Evolutionary conservation across 2,113 vertebrate genomes (phyloP).

Genomic region (Capricornis sumatraensis): DNA sequence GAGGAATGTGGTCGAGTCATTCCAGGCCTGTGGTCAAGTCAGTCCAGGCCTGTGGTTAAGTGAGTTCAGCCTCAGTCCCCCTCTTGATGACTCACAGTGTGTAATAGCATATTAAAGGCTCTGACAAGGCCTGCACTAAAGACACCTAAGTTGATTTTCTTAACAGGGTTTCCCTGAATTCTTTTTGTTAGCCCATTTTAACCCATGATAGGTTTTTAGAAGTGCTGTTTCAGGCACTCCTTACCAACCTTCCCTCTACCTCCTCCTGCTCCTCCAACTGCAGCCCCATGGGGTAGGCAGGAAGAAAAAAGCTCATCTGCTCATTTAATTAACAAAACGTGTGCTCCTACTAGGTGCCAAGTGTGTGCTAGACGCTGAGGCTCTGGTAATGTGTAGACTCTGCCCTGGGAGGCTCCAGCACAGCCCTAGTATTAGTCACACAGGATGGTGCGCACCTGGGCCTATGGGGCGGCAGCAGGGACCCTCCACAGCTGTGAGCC

Average conservation of each 20-base stretch:
- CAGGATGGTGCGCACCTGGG: neutral
- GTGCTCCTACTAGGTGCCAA: neutral
- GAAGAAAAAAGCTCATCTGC: neutral
- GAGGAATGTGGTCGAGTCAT: neutral
- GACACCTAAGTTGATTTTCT: conserved; percentile 1
- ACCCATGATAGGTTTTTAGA: neutral
- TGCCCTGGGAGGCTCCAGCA: neutral
- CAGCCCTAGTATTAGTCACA: neutral
- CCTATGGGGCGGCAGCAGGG: neutral
- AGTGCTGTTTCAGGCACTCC: neutral
- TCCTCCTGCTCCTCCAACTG: neutral
- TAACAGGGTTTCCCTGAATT: neutral
- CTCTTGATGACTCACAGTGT: neutral
- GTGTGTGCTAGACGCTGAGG: neutral
- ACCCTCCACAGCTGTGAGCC: neutral
- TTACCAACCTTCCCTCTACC: neutral
- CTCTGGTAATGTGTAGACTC: neutral
- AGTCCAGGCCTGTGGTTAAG: neutral
- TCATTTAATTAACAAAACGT: neutral
- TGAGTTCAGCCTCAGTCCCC: neutral
- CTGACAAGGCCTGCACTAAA: conserved; percentile 35
- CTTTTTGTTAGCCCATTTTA: conserved; percentile 4
- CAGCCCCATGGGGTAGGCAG: neutral
- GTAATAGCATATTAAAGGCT: conserved; percentile 34
- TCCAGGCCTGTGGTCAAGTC: neutral